phyloP scores from a whole-genome alignment of 2,113 vertebrate genomes.

The Microtus pennsylvanicus region DNA sequence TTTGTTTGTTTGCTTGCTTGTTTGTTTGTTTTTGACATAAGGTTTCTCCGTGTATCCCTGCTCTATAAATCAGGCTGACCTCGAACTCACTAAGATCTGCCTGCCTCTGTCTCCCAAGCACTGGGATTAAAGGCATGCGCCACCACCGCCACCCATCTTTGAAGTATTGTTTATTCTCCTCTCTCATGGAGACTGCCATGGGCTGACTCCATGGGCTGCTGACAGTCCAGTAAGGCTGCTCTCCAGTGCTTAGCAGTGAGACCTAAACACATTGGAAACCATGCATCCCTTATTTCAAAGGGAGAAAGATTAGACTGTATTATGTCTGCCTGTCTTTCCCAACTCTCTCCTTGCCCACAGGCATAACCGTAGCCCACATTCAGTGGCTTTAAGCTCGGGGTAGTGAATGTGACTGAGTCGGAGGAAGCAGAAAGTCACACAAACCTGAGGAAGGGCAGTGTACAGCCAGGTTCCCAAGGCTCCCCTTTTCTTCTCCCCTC shows the following conservation, averaged over 20 bases:
- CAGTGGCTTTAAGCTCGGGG: not conserved
- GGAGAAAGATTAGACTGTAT: not conserved
- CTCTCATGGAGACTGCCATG: not conserved
- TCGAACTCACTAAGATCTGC: too few species aligned
- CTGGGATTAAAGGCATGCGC: too few species aligned
- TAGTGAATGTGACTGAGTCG: not conserved
- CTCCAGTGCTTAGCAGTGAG: not conserved
- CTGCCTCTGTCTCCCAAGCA: too few species aligned
- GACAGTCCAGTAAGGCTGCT: not conserved
- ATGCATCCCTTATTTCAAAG: not conserved
- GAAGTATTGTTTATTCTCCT: not conserved
- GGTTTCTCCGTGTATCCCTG: too few species aligned
- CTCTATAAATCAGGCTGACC: too few species aligned
- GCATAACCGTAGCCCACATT: not conserved
- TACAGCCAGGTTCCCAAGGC: not conserved
- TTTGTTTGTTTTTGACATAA: too few species aligned
- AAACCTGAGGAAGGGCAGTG: rapidly evolving
- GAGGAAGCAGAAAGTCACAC: not conserved
- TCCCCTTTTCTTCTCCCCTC: not conserved
- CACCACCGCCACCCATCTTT: not conserved
- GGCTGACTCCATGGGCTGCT: not conserved
- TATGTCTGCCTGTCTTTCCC: not conserved
- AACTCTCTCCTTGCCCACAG: not conserved
- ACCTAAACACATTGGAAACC: not conserved
- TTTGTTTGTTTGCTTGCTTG: too few species aligned